phyloP scores from a whole-genome alignment of 2,113 vertebrate species.

The Corythoichthys haematopterus region DNA sequence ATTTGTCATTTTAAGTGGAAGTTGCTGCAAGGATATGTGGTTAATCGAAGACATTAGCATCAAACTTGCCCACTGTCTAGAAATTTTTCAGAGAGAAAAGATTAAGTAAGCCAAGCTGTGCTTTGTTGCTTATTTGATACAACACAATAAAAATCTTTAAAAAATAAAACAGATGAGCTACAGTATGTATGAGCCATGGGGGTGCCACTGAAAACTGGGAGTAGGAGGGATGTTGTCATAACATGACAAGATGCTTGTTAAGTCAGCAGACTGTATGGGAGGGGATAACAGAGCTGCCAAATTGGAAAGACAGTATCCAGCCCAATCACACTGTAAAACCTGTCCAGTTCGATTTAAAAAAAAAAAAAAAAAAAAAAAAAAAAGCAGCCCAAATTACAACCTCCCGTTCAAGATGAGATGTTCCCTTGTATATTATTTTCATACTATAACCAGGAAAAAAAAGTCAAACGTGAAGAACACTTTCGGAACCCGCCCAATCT shows the following conservation, averaged over 20 bases:
- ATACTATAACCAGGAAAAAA: no score
- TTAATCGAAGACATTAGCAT: conserved; percentile 1
- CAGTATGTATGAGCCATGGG: conserved; percentile 34
- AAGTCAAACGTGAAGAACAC: no score
- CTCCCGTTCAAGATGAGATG: no score
- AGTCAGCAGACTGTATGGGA: conserved; percentile 46
- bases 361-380: no score
- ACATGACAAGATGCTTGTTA: conserved; percentile 49
- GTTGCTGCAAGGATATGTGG: neutral
- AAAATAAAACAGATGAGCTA: conserved; percentile 45
- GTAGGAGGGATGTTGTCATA: conserved; percentile 52
- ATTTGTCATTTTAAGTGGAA: neutral
- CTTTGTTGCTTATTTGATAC: conserved; percentile 38
- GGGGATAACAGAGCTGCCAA: conserved; percentile 6
- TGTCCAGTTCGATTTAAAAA: no score
- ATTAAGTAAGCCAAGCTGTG: conserved; percentile 26
- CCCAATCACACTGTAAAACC: no score
- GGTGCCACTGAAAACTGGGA: conserved; percentile 42
- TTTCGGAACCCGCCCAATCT: no score
- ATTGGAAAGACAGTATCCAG: no score
- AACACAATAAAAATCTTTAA: conserved; percentile 54
- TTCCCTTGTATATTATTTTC: no score
- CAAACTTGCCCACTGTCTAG: neutral
- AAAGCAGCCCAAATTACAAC: no score
- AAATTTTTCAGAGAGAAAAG: conserved; percentile 3